phyloP scores from a whole-genome alignment of 2,888 invertebrate species.

The Mayetiola destructor region DNA sequence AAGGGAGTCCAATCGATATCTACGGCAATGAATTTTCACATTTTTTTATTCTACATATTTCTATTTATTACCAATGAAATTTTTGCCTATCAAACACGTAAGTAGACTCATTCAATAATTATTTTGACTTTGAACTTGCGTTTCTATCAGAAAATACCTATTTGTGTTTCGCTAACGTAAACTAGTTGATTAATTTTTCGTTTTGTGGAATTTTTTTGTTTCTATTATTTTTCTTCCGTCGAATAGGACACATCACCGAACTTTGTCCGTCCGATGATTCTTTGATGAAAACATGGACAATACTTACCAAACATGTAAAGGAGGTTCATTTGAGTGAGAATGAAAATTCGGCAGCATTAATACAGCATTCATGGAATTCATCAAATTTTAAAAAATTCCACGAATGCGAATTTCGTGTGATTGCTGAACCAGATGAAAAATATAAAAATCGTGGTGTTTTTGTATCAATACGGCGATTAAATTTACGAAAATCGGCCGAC shows the following conservation, averaged over 20 bases:
- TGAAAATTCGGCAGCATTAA: constrained; percentile 28
- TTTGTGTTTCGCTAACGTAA: too few relatives aligned
- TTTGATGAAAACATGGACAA: background rate
- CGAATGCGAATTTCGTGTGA: constrained; percentile 29
- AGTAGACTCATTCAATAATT: background rate
- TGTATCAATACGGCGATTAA: constrained; percentile 2
- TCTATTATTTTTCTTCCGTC: background rate
- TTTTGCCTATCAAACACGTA: background rate
- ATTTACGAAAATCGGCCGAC: background rate
- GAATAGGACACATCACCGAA: background rate
- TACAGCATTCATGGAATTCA: constrained; percentile 30
- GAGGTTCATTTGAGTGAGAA: constrained; percentile 27
- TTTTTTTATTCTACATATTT: background rate
- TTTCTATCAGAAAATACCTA: too few relatives aligned
- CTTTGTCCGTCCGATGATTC: background rate
- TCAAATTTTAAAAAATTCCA: constrained; percentile 28
- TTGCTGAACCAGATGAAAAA: constrained; percentile 19
- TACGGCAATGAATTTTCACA: background rate
- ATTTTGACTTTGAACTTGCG: too few relatives aligned
- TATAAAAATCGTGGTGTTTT: background rate
- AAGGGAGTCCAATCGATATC: background rate
- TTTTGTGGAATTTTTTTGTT: background rate
- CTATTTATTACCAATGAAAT: background rate
- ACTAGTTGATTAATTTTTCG: too few relatives aligned
- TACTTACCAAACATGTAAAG: constrained; percentile 17